Evolutionary conservation across 64 coral and sea anemone genomes (phyloP), one percentile per base, ranked within the genome.

Genomic region (Montipora capricornis): DNA sequence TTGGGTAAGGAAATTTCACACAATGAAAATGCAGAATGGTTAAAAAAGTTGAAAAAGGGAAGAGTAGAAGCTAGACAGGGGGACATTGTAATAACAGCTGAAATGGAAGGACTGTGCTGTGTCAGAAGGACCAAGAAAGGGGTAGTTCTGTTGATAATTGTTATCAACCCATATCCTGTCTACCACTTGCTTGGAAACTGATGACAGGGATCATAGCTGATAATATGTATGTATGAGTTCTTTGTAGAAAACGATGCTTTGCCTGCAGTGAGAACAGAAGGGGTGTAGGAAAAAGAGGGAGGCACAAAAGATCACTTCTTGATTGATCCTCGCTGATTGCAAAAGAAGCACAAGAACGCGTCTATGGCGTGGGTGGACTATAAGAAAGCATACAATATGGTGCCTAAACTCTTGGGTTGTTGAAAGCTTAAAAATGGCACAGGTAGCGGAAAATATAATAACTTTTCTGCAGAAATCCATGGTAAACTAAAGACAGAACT

Each of bases 81-180:
- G 1, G 37, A 37, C 1, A 37, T 37, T 37, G 37, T 37, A 88
- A 76, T 88, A 88, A 76, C 87, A 88, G 44, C 73, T 88, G 87
- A 88, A 88, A 88, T 89, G 87, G 87, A 75, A 89, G 87, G 73
- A 89, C 87, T 89, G 87, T 61, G 87, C n/a, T 77, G 87, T 89
- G 87, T 53, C 69, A 77, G 49, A 89, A 61, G 57, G 87, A 89
- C 87, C 75, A 60, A 78, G 87, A 89, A 74, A 90, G 57, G 53
- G 86, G 67, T 74, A 74, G 45, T 88, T 45, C 17, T 48, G 7
- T 47, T 49, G 45, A 48, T 75, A 88, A 88, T 37, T 37, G 0
- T 50, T 88, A 88, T 73, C n/a, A 37, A 71, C 86, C 67, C 12
- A 88, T 75, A 73, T 60, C 81, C 52, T 84, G 81, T 84, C 81